Evolutionary conservation across 2,888 invertebrate genomes (phyloP), one percentile per base, ranked within the genome.

Genomic region (Himalopsyche tibetana): DNA sequence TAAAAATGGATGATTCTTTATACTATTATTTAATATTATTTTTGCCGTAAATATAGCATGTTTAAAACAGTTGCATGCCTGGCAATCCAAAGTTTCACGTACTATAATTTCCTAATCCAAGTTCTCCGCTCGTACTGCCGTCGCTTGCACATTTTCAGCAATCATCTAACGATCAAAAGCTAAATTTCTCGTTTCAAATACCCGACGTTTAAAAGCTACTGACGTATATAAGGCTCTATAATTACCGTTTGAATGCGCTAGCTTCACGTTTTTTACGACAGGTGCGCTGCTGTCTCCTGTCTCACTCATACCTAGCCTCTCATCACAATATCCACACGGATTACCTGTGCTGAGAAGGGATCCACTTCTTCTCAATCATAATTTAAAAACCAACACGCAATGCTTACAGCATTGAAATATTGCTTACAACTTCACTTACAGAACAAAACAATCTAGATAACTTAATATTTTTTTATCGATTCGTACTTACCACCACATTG

Each of bases 121-220:
- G 36, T 36, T 9, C 36, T 38, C 74, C 74, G 74, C 36, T 36
- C 74, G 15, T 74, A 74, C 5, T 36, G 74, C 28, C 8, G 38
- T 5, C 74, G 28, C 36, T 74, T 74, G 74, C 74, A 74, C 74
- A 74, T 74, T 74, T 74, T 74, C 74, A 74, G 74, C 74, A 74
- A 74, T 74, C 74, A 74, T 74, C 74, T 36, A 74, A 19, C 74
- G 28, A 74, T 74, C 74, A 38, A 38, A 74, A 74, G 74, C 74
- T 74, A 74, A 74, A 74, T 74, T 74, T 74, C 74, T 74, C 74
- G 74, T 74, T 38, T 36, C 74, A 36, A 74, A 74, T 36, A 74
- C 74, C 74, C 74, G 74, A 74, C 74, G 74, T 74, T 74, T 74
- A 74, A 74, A 74, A 74, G 74, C 74, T 74, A 74, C 74, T 74